Evolutionary conservation across 1,140 invertebrate species (phyloP), one percentile per base, ranked within the genome.

Genomic region (Charaxes varanes): DNA sequence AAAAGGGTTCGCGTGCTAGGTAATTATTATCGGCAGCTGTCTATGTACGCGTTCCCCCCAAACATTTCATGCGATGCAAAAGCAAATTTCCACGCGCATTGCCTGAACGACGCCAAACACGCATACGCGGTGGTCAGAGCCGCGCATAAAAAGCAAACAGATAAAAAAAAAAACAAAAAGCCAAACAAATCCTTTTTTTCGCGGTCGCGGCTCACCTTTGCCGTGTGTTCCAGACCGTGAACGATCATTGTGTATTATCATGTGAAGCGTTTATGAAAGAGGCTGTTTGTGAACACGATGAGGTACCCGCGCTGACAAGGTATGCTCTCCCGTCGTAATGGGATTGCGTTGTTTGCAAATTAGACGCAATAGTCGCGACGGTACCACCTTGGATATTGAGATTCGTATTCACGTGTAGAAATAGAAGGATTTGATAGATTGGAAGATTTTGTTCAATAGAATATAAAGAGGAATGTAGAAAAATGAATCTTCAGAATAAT

Each of bases 241-340:
- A 80, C 68, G 72, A 79, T 77, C 70, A 57, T 45, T 47, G 57
- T 60, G 69, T 65, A 74, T 79, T 74, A 79, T 76, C 69, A 76
- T 71, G 62, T 71, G 60, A 54, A 63, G 60, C 67, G 59, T 64
- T 73, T 68, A 69, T 70, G 61, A 72, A 72, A 66, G 62, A 71
- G 63, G 45, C 48, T 68, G 65, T 79, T 74, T 78, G 70, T 67
- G 66, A 62, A 72, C n/a, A 47, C 60, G 57, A 64, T 62, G 55
- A 38, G 23, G 13, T 65, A 61, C 63, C 69, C 63, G 63, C 50
- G 53, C 46, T 43, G 46, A 49, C 47, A 38, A 56, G 45, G 45
- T 60, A 54, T 57, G 53, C 35, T 34, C 53, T 66, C 56, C 61
- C 58, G 53, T 68, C 59, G 54, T 68, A 55, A 61, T 60, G 45